Evolutionary conservation across 2,888 invertebrate species (phyloP), one percentile per base, ranked within the genome.

Genomic region (Campaea margaritaria): DNA sequence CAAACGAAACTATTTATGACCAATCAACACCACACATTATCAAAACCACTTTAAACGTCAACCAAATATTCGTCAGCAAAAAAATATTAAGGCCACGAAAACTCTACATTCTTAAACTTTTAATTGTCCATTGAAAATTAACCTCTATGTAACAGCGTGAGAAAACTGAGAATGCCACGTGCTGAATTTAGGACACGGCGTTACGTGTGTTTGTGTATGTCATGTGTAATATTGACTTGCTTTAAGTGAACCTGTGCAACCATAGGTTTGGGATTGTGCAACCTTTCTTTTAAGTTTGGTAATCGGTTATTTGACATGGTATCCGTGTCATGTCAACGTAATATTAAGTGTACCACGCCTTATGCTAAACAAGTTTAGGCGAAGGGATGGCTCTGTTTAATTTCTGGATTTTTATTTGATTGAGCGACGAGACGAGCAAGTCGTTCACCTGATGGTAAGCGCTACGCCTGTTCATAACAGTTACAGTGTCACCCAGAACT

Each of bases 101-200:
- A n/a, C 46, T 46, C 46, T 54, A 60, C 63, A 65, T 65, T 62
- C 58, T 54, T 52, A 52, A 46, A 49, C 46, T 39, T 45, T 48
- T 64, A 64, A 65, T 62, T 57, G 51, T 59, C 50, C 59, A 62
- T 64, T 57, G 54, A 61, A 62, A 58, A 58, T 60, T 67, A 67
- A 46, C 44, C 55, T 64, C 49, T 61, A 57, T 47, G 66, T 64
- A 66, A 66, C 47, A 62, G 16, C 67, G 69, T 67, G 69, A 61
- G 67, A 70, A 65, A 64, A 52, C 51, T 28, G 27, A 48, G 53
- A 62, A 42, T 64, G 34, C 41, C 54, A 43, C 43, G 62, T 45
- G 38, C 45, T 13, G 61, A 39, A 67, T 65, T 64, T 68, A 60
- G 65, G 65, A 63, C 68, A 57, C 34, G 41, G 27, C 13, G 31